A percentile compares a stretch with the other conserved stretches of the same genome.
Conservation (phyloP, 2,888 invertebrate genomes). For the Nowickia ferox region DNA sequence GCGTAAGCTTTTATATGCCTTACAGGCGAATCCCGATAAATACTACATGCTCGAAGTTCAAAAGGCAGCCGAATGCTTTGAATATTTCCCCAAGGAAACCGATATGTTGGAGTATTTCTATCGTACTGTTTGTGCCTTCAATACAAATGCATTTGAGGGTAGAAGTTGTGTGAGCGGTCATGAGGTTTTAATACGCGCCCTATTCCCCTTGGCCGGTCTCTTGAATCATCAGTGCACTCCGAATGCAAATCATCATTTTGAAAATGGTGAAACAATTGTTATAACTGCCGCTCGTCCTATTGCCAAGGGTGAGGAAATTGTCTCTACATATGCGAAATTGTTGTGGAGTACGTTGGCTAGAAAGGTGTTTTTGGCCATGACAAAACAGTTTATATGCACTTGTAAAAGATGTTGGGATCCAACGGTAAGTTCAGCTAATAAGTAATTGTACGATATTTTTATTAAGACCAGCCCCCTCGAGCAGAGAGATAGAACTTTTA, state of each 20-base stretch:
- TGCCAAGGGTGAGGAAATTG: constrained; percentile 87
- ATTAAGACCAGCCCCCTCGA: too few relatives aligned
- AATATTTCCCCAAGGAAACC: constrained; percentile 79
- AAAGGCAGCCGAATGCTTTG: constrained; percentile 79
- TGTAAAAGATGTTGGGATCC: constrained; percentile 89
- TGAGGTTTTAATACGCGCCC: constrained; percentile 85
- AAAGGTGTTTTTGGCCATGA: constrained; percentile 85
- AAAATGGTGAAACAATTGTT: constrained; percentile 85
- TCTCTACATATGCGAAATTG: constrained; percentile 88
- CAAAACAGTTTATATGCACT: constrained; percentile 88
- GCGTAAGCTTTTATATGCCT: constrained; percentile 78
- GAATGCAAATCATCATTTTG: constrained; percentile 88
- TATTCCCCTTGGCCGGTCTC: constrained; percentile 88
- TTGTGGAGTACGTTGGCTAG: constrained; percentile 88
- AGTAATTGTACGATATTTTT: background rate
- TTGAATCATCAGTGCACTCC: constrained; percentile 89
- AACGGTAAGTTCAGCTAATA: constrained; percentile 84
- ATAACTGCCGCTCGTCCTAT: constrained; percentile 86
- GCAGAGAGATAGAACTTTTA: too few relatives aligned
- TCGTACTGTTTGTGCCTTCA: constrained; percentile 81
- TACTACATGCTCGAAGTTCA: constrained; percentile 78
- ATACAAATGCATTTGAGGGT: constrained; percentile 83
- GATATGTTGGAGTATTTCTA: constrained; percentile 79
- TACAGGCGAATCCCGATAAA: constrained; percentile 82
- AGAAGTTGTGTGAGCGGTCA: constrained; percentile 76